Conservation (phyloP, 2,113 vertebrate species). For the Heloderma charlesbogerti region DNA sequence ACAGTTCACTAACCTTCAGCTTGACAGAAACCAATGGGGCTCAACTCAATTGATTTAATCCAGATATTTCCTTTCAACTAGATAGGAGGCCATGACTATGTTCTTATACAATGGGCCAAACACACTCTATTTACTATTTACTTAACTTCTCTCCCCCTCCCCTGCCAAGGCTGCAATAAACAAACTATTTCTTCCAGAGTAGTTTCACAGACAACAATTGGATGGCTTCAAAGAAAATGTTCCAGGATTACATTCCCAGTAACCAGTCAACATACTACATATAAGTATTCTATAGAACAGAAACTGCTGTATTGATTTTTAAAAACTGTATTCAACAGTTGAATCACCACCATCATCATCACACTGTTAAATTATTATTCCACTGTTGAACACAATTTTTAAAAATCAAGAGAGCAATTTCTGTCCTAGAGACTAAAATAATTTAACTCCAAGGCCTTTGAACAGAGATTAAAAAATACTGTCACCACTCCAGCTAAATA, state of each 20-base stretch:
- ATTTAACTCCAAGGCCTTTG: too few species aligned
- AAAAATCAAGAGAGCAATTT: not conserved
- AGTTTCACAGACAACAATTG: not conserved
- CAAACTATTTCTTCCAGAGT: not conserved
- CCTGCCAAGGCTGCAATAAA: not conserved
- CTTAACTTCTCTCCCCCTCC: not conserved
- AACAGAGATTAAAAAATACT: too few species aligned
- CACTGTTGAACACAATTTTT: constrained; percentile 7
- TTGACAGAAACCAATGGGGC: not conserved
- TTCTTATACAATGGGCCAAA: not conserved
- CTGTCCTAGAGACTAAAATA: too few species aligned
- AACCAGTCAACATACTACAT: not conserved
- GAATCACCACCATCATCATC: not conserved
- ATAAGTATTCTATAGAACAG: too few species aligned
- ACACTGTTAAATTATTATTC: not conserved
- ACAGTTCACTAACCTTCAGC: not conserved
- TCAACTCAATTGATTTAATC: not conserved
- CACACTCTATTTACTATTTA: not conserved
- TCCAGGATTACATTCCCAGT: not conserved
- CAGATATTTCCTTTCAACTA: not conserved
- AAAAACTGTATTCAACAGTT: constrained; percentile 8
- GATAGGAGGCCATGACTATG: not conserved
- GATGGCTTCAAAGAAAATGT: not conserved
- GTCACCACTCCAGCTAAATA: too few species aligned
- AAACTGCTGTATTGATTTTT: not conserved